phyloP scores from a whole-genome alignment of 2,888 invertebrate species.

The Aelia acuminata region DNA sequence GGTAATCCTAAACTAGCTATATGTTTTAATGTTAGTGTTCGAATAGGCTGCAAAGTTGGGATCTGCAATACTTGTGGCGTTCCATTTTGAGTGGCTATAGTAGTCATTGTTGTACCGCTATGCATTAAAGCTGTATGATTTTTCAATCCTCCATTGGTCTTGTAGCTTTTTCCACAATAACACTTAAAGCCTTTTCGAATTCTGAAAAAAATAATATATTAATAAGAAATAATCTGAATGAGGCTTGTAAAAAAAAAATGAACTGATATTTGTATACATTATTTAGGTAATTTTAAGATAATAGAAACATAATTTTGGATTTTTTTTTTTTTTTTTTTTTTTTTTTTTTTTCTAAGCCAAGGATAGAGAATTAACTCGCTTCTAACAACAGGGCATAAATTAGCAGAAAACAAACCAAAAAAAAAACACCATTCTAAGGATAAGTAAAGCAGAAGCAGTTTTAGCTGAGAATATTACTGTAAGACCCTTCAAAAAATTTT shows the following conservation, averaged over 20 bases:
- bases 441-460: too few species aligned
- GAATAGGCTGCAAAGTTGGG: slow-evolving; percentile 67
- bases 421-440: too few species aligned
- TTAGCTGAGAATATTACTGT: too few species aligned
- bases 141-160: slow-evolving; percentile 84
- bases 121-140: slow-evolving; percentile 76
- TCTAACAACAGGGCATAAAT: too few species aligned
- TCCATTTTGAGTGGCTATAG: slow-evolving; percentile 67
- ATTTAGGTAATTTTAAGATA: too few species aligned
- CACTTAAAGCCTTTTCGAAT: slow-evolving; percentile 86
- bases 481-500: too few species aligned
- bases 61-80: slow-evolving; percentile 67
- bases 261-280: too few species aligned
- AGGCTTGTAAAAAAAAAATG: neutral
- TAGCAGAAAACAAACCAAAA: too few species aligned
- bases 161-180: slow-evolving; percentile 89
- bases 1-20: slow-evolving; percentile 67
- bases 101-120: slow-evolving; percentile 68
- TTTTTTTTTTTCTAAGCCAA: too few species aligned
- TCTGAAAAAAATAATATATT: slow-evolving; percentile 72
- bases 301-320: too few species aligned
- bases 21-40: slow-evolving; percentile 67
- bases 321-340: neutral
- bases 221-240: slow-evolving; percentile 40
- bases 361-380: too few species aligned